Evolutionary conservation across 37 sponge, comb jelly and placozoan genomes (phyloP).

Genomic region (Tethya wilhelma): DNA sequence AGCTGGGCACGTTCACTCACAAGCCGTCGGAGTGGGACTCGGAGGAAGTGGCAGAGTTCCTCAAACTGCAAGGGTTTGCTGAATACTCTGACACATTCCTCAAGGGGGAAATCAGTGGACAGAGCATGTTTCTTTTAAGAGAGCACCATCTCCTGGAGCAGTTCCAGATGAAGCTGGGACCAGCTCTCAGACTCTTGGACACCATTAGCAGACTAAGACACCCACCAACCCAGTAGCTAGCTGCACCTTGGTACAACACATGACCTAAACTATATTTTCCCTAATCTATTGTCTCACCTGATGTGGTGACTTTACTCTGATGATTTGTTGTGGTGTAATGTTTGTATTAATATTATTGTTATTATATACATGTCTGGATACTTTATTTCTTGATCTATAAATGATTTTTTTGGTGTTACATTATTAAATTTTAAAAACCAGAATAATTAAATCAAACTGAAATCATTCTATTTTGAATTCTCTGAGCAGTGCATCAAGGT

Average conservation of each 20-base stretch:
- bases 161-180: constrained; percentile 79
- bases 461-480: constrained; percentile 43
- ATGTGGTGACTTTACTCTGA: too few relatives aligned
- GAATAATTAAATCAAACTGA: not conserved
- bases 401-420: too few relatives aligned
- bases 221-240: constrained; percentile 29
- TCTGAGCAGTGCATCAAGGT: constrained; percentile 55
- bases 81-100: constrained; percentile 43
- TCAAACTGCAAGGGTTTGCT: constrained; percentile 55
- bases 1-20: constrained; percentile 59
- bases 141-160: constrained; percentile 75
- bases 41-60: constrained; percentile 81
- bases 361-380: too few relatives aligned
- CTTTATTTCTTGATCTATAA: too few relatives aligned
- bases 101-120: constrained; percentile 66
- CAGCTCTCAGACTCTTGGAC: constrained; percentile 63
- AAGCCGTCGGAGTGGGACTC: constrained; percentile 64
- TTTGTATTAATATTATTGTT: too few relatives aligned
- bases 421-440: too few relatives aligned
- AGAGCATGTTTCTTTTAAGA: constrained; percentile 62
- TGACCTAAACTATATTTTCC: not conserved
- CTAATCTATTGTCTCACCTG: too few relatives aligned
- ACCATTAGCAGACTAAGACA: constrained; percentile 47
- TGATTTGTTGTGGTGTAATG: too few relatives aligned
- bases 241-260: too few relatives aligned